Percentiles rank a stretch among this genome's conserved stretches.
Conservation (phyloP, 2,113 vertebrate species). For the Triplophysa rosa region DNA sequence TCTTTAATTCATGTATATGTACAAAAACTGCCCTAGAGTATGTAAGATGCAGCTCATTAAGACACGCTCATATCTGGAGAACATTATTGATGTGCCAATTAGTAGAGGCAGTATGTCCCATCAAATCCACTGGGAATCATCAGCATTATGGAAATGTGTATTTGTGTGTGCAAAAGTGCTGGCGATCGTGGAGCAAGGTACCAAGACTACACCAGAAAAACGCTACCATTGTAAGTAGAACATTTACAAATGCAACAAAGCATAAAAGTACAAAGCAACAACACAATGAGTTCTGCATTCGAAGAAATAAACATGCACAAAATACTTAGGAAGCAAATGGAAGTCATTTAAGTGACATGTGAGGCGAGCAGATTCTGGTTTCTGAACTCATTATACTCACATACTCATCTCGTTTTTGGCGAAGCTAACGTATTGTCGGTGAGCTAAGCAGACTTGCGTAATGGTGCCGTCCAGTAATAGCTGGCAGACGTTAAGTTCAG, state of each 20-base stretch:
- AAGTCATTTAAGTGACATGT: constrained; percentile 62
- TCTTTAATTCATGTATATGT: constrained; percentile 22
- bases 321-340: constrained; percentile 47
- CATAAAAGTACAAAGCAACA: neutral
- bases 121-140: constrained; percentile 68
- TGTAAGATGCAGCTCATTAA: constrained; percentile 66
- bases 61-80: constrained; percentile 51
- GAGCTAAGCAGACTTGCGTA: constrained; percentile 76
- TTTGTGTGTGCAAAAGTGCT: constrained; percentile 52
- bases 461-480: constrained; percentile 79
- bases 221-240: neutral
- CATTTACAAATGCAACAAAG: neutral
- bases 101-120: constrained; percentile 73
- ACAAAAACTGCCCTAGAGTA: constrained; percentile 61
- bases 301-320: neutral
- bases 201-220: constrained; percentile 6
- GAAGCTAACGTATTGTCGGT: constrained; percentile 82
- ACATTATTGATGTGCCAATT: constrained; percentile 82
- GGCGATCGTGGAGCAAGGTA: neutral
- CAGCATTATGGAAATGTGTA: constrained; percentile 74
- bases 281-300: too few relatives aligned
- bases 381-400: constrained; percentile 66
- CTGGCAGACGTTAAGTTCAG: constrained; percentile 82
- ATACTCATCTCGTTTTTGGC: constrained; percentile 72
- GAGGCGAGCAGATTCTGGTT: constrained; percentile 66